These are phyloP conservation scores for Trochalopteron elliotii DNA, from an alignment of 2,113 vertebrate species.

Conservation along the genomic window DNA sequence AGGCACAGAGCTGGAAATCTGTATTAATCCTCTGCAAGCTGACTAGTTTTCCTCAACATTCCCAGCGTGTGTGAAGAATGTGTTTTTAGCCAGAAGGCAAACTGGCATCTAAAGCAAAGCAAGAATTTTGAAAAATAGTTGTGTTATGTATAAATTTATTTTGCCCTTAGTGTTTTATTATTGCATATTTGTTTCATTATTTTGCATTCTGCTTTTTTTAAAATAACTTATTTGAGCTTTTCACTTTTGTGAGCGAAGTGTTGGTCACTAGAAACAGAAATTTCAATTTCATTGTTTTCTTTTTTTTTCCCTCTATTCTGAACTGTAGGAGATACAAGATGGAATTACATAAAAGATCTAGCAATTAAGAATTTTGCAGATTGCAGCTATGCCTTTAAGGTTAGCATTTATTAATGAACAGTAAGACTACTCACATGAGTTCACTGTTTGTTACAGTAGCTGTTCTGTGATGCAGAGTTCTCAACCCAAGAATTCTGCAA, in stretches of 20 bases:
- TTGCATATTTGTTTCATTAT: slow-evolving; percentile 71
- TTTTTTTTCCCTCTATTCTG: background rate
- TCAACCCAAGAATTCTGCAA: background rate
- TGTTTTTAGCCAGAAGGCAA: slow-evolving; percentile 82
- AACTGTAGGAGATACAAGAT: background rate
- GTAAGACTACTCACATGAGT: background rate
- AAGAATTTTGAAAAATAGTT: slow-evolving; percentile 83
- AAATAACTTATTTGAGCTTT: slow-evolving; percentile 59
- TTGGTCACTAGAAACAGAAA: slow-evolving; percentile 44
- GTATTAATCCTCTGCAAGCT: slow-evolving; percentile 82
- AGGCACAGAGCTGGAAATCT: slow-evolving; percentile 73
- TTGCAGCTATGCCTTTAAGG: background rate
- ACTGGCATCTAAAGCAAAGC: slow-evolving; percentile 76
- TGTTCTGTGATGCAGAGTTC: background rate
- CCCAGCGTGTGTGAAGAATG: slow-evolving; percentile 83
- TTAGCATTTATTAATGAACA: background rate
- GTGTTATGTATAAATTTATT: slow-evolving; percentile 82
- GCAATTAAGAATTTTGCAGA: background rate
- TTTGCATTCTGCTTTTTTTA: slow-evolving; percentile 58
- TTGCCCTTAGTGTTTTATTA: slow-evolving; percentile 76
- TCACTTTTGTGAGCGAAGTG: background rate
- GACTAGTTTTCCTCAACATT: slow-evolving; percentile 76
- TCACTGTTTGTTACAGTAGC: background rate
- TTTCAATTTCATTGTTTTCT: background rate
- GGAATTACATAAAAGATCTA: background rate